Evolutionary conservation across 2,113 vertebrate species (phyloP), one percentile per base, ranked within the genome.

Genomic region (Ptyas mucosa): DNA sequence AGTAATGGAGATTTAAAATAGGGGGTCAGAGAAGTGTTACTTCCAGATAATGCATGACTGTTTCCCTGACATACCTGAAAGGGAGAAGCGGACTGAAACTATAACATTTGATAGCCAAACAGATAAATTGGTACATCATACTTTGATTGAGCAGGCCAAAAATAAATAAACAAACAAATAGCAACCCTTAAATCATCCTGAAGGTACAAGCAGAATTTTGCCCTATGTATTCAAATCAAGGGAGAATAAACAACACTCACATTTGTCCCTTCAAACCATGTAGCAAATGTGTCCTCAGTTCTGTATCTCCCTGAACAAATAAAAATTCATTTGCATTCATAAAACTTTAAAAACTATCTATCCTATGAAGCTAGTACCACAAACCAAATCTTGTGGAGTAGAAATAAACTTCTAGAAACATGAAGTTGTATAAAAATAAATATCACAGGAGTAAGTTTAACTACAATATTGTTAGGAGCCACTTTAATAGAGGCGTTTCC

Each of bases 361-460:
- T 94, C 86, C 94, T 94, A 94, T 95, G 97, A 97, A 97, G 94
- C 92, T 95, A 85, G 95, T 92, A 95, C 94, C 93, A 95, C 96
- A 97, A 94, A 39, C 18, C 94, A 93, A 90, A 95, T 91, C 92
- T 85, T 89, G 96, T 96, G 94, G 93, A 93, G 93, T 97, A 94
- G 92, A 96, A 97, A 95, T 97, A 97, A 97, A 96, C 95, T 96
- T 93, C 93, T 92, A 93, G 94, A 97, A 97, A 97, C 96, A 95
- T 94, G 94, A 96, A 94, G 34, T 23, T 96, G 97, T 96, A 39
- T 90, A 97, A 94, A 95, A 96, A 91, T 93, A 94, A 51, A 89
- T 97, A 95, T 92, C 90, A 95, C 94, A 96, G 90, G 90, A 95
- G 97, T 69, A 96, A 95, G 96, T 97, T 97, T 96, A 96, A 95